Evolutionary conservation across 1,140 invertebrate species (phyloP).

Genomic region (Prorops nasuta): DNA sequence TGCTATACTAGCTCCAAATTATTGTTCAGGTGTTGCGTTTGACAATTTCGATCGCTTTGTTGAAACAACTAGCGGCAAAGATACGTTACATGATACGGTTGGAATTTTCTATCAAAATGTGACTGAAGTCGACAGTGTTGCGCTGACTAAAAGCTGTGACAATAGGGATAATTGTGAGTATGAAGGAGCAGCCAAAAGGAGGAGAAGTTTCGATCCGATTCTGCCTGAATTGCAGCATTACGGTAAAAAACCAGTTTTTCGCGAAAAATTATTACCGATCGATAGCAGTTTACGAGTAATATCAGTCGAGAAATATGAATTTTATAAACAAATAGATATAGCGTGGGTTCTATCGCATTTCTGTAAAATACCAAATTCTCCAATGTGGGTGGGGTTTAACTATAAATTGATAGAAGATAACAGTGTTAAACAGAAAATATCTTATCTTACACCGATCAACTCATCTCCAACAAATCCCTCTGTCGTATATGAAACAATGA

Average conservation of each 20-base stretch:
- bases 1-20: slow-evolving; percentile 14
- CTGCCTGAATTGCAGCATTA: slow-evolving; percentile 12
- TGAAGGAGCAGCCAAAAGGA: background rate
- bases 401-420: slow-evolving; percentile 9
- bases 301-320: background rate
- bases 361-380: slow-evolving; percentile 2
- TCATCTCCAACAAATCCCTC: slow-evolving; percentile 17
- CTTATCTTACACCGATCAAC: slow-evolving; percentile 27
- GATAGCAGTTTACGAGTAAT: background rate
- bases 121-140: background rate
- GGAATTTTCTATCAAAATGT: slow-evolving; percentile 19
- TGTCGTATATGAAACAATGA: slow-evolving; percentile 24
- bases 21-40: background rate
- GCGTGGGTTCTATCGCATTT: slow-evolving; percentile 1
- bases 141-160: background rate
- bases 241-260: slow-evolving; percentile 22
- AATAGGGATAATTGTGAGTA: background rate
- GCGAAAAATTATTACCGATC: background rate
- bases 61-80: background rate
- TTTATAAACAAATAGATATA: background rate
- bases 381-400: slow-evolving; percentile 25
- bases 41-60: background rate
- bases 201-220: slow-evolving; percentile 13
- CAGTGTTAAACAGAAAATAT: slow-evolving; percentile 10
- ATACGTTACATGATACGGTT: slow-evolving; percentile 1